Evolutionary conservation across 2,888 invertebrate species (phyloP).

Genomic region (Caenorhabditis afra): DNA sequence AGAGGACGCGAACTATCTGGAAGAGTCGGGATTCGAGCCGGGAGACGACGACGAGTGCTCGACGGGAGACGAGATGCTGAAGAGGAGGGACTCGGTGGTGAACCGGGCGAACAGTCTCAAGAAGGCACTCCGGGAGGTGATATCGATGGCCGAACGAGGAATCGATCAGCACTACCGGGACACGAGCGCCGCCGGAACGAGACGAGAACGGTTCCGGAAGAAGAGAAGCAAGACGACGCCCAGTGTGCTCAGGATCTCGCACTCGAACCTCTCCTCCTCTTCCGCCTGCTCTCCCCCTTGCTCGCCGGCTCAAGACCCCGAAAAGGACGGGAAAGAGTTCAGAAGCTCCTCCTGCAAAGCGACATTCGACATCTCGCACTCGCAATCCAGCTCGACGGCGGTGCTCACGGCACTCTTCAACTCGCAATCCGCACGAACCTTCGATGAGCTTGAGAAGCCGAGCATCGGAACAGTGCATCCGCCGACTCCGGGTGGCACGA

Average conservation of each 20-base stretch:
- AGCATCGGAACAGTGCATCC: constrained; percentile 70
- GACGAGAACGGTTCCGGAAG: constrained; percentile 68
- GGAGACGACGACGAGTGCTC: constrained; percentile 65
- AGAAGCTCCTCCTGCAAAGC: constrained; percentile 43
- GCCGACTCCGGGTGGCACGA: constrained; percentile 66
- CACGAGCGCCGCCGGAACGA: constrained; percentile 48
- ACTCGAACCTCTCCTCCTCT: constrained; percentile 67
- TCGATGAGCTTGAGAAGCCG: constrained; percentile 41
- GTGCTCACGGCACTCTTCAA: constrained; percentile 39
- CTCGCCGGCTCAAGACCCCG: constrained; percentile 47
- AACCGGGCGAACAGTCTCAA: constrained; percentile 89
- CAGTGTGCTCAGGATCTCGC: constrained; percentile 63
- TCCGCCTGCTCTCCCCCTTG: constrained; percentile 69
- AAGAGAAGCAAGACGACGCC: constrained; percentile 74
- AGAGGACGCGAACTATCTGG: constrained; percentile 83
- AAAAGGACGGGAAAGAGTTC: constrained; percentile 26
- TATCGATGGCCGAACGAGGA: constrained; percentile 87
- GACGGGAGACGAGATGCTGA: constrained; percentile 47
- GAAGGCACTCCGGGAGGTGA: constrained; percentile 88
- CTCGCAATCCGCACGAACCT: constrained; percentile 32
- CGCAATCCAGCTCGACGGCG: constrained; percentile 45
- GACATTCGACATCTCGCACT: constrained; percentile 37
- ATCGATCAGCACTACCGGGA: constrained; percentile 65
- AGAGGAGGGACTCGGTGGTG: constrained; percentile 83
- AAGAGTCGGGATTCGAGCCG: constrained; percentile 70